Conservation (phyloP, 1,140 invertebrate species). For the Hyposmocoma kahamanoa region DNA sequence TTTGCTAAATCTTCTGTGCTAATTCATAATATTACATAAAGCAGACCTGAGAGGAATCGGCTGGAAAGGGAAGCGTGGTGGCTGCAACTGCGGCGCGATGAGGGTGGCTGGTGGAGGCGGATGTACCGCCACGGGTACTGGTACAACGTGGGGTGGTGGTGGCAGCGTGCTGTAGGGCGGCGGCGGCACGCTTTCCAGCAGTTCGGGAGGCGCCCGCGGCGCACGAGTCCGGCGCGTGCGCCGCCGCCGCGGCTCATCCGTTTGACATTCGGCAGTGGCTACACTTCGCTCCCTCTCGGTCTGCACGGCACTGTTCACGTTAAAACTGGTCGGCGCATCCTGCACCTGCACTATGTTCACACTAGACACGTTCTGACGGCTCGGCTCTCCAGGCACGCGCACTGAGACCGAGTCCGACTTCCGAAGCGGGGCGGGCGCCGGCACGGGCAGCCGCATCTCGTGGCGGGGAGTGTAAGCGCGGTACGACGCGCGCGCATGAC, state of each 20-base stretch:
- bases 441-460: constrained; percentile 70
- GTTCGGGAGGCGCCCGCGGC: constrained; percentile 40
- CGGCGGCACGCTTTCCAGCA: constrained; percentile 49
- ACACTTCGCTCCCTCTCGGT: constrained; percentile 57
- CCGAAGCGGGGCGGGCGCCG: constrained; percentile 60
- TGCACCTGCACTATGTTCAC: constrained; percentile 66
- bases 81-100: constrained; percentile 5
- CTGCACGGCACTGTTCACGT: constrained; percentile 63
- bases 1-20: no score
- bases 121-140: constrained; percentile 26
- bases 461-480: constrained; percentile 40
- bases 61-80: constrained; percentile 67
- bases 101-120: constrained; percentile 55
- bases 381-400: constrained; percentile 58
- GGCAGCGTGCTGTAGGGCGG: constrained; percentile 71
- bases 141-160: no score
- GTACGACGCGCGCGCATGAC: constrained; percentile 65
- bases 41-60: constrained; percentile 65
- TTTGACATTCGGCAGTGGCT: constrained; percentile 60
- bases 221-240: constrained; percentile 40
- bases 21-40: no score
- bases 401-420: constrained; percentile 61
- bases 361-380: constrained; percentile 53
- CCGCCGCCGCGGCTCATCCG: constrained; percentile 59
- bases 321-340: constrained; percentile 39